Base-by-base conservation (phyloP, 2,113 vertebrate genomes). In the Phylloscopus trochiloides region DNA sequence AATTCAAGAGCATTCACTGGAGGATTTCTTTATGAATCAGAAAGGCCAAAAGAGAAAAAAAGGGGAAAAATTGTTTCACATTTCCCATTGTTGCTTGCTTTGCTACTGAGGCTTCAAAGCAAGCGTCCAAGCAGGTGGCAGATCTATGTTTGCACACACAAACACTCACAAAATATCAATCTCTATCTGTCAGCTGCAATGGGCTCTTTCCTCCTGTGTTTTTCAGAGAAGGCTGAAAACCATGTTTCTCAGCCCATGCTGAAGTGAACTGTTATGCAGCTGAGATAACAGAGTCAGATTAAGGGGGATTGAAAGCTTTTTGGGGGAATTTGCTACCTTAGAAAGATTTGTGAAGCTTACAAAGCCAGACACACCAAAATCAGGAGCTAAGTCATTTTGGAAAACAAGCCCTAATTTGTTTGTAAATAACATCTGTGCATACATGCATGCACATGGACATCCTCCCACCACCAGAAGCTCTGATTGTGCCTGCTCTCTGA, bases 51-150 rank as follows among this genome's bases (percentile, higher is more conserved):
- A 72, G 10, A 34, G 32, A 40, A 17, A 52, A 54, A 70, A n/a
- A 10, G 3, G 5, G 2, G 2, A 0, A 0, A 21, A 62, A 19
- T 6, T 11, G 1, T 18, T 86, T 87, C 34, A 57, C 11, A 17
- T 26, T 47, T 89, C 32, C 57, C 3, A 0, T 22, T 52, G 43
- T 42, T 81, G 14, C 12, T 89, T 63, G 21, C n/a, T 87, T 92
- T 78, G 21, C 20, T 87, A 24, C 67, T 81, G 29, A 65, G 65
- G 54, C 40, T 71, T 29, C n/a, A 61, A 82, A 82, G 62, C 36
- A 65, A 18, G 70, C 40, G 87, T 89, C 34, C 45, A 82, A 28
- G 32, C 4, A 76, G 43, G 38, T 51, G 58, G 17, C 43, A 79
- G 42, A 58, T 38, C 34, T 73, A 34, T 42, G 16, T 76, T 88